Evolutionary conservation across 2,797 vertebrate genomes (phyloP), one percentile per base, ranked within the genome.

Genomic region (Distichodus sexfasciatus): DNA sequence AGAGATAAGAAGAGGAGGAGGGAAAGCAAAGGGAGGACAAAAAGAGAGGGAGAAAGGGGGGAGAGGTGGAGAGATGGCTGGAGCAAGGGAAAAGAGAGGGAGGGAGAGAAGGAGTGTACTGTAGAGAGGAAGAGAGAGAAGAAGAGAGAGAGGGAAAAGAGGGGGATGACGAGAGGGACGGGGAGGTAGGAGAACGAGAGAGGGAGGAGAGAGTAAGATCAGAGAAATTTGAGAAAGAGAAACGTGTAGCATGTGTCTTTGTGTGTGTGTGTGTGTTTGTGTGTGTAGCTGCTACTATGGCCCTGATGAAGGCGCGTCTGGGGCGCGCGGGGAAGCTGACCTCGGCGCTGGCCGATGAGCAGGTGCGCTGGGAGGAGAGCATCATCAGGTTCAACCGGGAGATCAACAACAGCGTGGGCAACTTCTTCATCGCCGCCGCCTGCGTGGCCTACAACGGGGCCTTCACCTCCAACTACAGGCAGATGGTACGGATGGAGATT

Each of bases 391-490:
- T 91, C 41, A 80, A 93, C 36, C 88, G 89, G 65, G 93, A 95
- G 79, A 90, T 94, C 76, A 79, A 86, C 17, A 91, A 94, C 26
- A 81, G 94, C 43, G 81, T 90, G 0, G 92, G 93, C 28, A 94
- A 96, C 29, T 93, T 91, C 48, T 94, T 95, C 79, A 92, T 94
- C 64, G 93, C 91, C 15, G 91, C 92, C 2, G 93, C 93, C 5
- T 94, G 92, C 14, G 91, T 96, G 62, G 92, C 92, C 8, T 94
- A 93, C 65, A 93, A 90, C 2, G 92, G 94, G 28, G 93, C 92
- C 1, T 96, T 96, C 79, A 95, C 93, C 1, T 89, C 89, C 12
- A 84, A 92, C 21, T 94, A 94, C 12, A 91, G 94, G 78, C 91
- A 93, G 26, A 28, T 87, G 80, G 83, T 89, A 73, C 77, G 10